Conservation (phyloP, 2,888 invertebrate genomes). For the Gibbula magus region DNA sequence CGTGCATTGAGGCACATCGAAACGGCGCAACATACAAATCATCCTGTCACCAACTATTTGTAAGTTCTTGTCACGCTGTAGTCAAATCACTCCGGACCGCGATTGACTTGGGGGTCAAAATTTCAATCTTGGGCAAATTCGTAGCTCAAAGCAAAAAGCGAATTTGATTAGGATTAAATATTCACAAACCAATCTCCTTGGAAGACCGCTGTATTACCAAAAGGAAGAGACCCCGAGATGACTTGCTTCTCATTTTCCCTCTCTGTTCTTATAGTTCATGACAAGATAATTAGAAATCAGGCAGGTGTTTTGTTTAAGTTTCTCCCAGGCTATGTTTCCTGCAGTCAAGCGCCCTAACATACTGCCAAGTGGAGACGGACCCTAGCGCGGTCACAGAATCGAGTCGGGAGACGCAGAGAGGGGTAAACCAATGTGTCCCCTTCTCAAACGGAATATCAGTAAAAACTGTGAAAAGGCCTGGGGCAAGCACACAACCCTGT, state of each 20-base stretch:
- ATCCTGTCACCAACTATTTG: slow-evolving; percentile 6
- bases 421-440: neutral
- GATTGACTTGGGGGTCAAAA: slow-evolving; percentile 26
- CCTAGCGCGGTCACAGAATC: neutral
- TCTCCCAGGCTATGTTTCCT: slow-evolving; percentile 17
- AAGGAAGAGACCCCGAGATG: slow-evolving; percentile 20
- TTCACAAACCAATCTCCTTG: slow-evolving; percentile 30
- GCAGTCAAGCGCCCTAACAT: slow-evolving; percentile 12
- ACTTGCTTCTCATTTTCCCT: slow-evolving; percentile 12
- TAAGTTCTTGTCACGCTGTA: neutral
- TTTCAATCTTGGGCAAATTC: slow-evolving; percentile 25
- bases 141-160: slow-evolving; percentile 26
- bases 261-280: slow-evolving; percentile 18
- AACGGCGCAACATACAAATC: neutral
- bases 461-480: slow-evolving; percentile 2
- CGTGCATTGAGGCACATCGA: neutral
- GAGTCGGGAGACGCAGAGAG: slow-evolving; percentile 7
- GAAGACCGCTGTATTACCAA: slow-evolving; percentile 10
- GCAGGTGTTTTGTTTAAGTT: slow-evolving; percentile 30
- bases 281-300: slow-evolving; percentile 28
- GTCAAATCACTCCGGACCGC: slow-evolving; percentile 15
- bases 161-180: slow-evolving; percentile 32
- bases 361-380: neutral
- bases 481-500: neutral
- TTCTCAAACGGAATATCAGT: neutral